phyloP scores from a whole-genome alignment of 2,797 vertebrate genomes.

The Mustela erminea region DNA sequence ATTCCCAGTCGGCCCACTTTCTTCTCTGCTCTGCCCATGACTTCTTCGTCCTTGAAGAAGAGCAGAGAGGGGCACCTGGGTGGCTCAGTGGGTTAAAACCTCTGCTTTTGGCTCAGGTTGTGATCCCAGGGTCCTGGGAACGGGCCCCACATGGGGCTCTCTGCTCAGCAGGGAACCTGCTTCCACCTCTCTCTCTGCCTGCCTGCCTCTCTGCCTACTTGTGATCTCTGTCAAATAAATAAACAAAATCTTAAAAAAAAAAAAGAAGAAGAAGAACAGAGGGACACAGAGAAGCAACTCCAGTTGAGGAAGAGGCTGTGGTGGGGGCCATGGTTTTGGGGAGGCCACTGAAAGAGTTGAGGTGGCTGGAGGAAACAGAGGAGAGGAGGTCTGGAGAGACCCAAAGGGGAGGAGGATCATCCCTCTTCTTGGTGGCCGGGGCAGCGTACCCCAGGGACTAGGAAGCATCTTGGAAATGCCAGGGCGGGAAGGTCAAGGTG shows the following conservation, averaged over 20 bases:
- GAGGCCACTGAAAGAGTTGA: background rate
- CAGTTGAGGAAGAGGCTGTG: background rate
- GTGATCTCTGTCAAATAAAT: no score
- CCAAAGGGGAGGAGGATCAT: background rate
- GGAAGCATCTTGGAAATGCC: background rate
- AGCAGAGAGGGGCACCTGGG: background rate
- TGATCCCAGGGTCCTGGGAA: no score
- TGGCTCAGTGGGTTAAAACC: no score
- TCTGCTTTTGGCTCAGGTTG: no score
- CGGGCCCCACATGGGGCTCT: no score
- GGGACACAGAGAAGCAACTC: background rate
- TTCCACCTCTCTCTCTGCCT: no score
- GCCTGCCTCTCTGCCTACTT: no score
- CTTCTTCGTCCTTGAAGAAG: background rate
- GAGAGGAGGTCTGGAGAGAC: background rate
- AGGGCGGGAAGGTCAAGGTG: background rate
- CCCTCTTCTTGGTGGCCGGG: background rate
- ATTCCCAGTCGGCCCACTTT: background rate
- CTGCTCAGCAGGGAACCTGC: no score
- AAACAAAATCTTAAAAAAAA: no score
- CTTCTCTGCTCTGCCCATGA: fast-evolving
- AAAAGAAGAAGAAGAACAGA: background rate
- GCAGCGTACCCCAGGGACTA: background rate
- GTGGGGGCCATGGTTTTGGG: background rate
- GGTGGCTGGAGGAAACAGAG: background rate